These are phyloP conservation scores for Sericinus montela DNA, from an alignment of 2,888 invertebrate species.

Conservation along the genomic window DNA sequence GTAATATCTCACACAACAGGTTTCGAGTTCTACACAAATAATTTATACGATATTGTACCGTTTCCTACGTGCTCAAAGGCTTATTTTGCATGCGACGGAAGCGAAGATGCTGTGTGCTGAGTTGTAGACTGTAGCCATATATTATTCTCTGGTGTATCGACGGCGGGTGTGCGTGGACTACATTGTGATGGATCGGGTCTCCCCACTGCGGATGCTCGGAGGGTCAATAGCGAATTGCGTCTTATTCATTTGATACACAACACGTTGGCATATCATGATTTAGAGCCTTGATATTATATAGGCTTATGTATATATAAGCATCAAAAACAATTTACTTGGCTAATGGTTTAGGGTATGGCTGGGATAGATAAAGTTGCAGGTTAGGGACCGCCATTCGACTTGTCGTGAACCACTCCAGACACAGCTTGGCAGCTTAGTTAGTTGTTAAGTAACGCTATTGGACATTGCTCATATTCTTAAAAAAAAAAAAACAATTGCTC, in stretches of 20 bases:
- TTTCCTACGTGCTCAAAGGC: not conserved
- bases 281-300: too few species aligned
- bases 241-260: conserved; percentile 1
- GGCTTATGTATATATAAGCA: too few species aligned
- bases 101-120: not conserved
- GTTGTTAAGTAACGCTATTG: too few species aligned
- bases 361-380: too few species aligned
- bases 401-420: too few species aligned
- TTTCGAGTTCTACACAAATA: not conserved
- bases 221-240: conserved; percentile 3
- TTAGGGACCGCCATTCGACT: too few species aligned
- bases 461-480: too few species aligned
- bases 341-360: too few species aligned
- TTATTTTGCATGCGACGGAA: not conserved
- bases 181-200: conserved; percentile 2
- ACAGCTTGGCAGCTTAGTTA: too few species aligned
- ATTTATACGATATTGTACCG: too few species aligned
- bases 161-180: conserved; percentile 1
- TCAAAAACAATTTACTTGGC: too few species aligned
- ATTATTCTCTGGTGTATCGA: conserved; percentile 2
- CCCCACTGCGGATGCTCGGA: not conserved
- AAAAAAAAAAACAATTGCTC: too few species aligned
- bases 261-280: not conserved
- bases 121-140: not conserved
- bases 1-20: not conserved